Conservation (phyloP, 2,797 vertebrate genomes). For the Nyctibius grandis region DNA sequence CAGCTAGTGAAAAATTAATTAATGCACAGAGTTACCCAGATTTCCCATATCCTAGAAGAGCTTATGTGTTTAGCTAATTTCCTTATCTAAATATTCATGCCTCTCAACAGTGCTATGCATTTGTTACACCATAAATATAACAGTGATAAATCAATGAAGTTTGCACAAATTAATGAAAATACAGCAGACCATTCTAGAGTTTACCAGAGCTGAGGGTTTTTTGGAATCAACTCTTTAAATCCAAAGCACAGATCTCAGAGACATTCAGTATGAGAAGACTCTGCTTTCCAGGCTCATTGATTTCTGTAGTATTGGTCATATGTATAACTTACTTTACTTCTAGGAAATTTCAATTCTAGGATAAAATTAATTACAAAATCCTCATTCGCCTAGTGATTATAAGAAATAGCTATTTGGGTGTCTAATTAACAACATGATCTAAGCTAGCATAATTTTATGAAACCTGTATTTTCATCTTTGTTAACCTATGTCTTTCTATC, state of each 20-base stretch:
- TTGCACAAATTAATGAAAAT: not conserved
- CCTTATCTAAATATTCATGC: not conserved
- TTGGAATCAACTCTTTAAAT: not conserved
- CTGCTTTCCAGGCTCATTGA: not conserved
- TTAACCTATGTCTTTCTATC: not conserved
- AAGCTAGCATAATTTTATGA: not conserved
- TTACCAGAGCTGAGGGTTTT: not conserved
- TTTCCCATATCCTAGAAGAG: not conserved
- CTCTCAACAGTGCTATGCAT: not conserved
- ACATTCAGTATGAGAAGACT: not conserved
- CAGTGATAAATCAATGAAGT: not conserved
- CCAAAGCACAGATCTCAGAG: not conserved
- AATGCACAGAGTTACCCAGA: not conserved
- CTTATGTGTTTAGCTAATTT: not conserved
- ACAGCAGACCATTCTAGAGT: not conserved
- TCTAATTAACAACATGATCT: not conserved
- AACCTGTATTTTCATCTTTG: not conserved
- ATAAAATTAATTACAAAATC: not conserved
- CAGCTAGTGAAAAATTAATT: not conserved
- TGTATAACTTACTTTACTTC: not conserved
- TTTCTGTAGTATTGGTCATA: not conserved
- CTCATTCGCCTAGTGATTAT: not conserved
- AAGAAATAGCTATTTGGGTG: not conserved
- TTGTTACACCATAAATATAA: not conserved
- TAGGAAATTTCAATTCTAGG: not conserved